Conservation (phyloP, 2,797 vertebrate genomes). For the Myotis pilosus region DNA sequence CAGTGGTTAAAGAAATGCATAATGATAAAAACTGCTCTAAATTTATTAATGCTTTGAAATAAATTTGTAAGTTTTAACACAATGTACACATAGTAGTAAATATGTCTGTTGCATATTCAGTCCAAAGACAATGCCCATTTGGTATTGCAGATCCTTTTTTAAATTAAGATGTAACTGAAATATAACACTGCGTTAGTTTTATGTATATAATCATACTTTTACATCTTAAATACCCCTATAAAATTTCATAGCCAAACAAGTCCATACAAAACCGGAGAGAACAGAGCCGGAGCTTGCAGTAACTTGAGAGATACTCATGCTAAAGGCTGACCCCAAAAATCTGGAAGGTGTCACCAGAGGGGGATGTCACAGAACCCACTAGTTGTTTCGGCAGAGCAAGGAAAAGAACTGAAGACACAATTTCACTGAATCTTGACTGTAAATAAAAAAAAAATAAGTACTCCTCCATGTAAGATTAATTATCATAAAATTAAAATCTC, state of each 20-base stretch:
- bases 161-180: background rate
- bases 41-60: slow-evolving; percentile 27
- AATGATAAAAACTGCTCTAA: background rate
- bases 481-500: background rate
- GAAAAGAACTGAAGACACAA: background rate
- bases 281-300: background rate
- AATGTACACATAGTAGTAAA: background rate
- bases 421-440: background rate
- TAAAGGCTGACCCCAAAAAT: background rate
- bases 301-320: background rate
- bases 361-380: background rate
- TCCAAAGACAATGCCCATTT: background rate
- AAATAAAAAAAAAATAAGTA: background rate
- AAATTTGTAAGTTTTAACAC: background rate
- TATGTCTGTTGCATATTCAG: background rate
- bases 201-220: background rate
- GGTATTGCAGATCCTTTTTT: background rate
- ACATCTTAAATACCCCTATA: background rate
- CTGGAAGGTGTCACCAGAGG: background rate
- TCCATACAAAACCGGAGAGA: background rate
- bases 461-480: background rate
- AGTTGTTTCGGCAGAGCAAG: background rate
- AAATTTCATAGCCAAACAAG: background rate
- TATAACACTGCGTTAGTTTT: background rate
- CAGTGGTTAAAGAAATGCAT: background rate